A percentile compares a stretch with the other conserved stretches of the same genome.
These are phyloP conservation scores for Choristoneura rosaceana DNA, from an alignment of 2,888 invertebrate species.

Conservation along the genomic window DNA sequence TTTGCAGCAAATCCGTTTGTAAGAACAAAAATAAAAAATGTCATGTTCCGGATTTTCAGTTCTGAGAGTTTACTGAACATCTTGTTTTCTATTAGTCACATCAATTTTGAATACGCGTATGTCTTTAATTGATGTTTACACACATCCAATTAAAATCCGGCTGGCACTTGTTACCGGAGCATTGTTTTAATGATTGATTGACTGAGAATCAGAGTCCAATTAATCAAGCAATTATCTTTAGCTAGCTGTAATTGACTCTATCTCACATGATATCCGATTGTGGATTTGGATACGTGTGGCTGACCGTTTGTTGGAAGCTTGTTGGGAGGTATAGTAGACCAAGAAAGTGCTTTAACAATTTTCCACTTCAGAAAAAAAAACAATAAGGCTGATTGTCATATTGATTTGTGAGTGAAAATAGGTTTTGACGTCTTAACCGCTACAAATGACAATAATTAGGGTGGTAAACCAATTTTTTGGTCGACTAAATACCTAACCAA, in stretches of 20 bases:
- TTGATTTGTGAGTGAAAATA: too few species aligned
- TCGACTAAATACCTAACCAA: too few species aligned
- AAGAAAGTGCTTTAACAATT: too few species aligned
- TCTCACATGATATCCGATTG: neutral
- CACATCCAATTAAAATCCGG: neutral
- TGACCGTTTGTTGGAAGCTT: neutral
- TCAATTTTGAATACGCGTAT: neutral
- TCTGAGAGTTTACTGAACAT: neutral
- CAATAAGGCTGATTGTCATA: too few species aligned
- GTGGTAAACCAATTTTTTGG: too few species aligned
- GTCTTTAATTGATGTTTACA: neutral
- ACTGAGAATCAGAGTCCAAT: neutral
- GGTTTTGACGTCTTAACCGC: too few species aligned
- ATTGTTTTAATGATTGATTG: constrained; percentile 4
- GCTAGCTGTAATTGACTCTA: neutral
- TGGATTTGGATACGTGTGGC: constrained; percentile 5
- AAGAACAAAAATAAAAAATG: constrained; percentile 1
- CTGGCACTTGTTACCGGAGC: constrained; percentile 1
- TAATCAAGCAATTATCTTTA: constrained; percentile 5
- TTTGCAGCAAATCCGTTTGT: constrained; percentile 12
- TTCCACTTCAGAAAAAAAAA: too few species aligned
- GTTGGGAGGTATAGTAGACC: neutral
- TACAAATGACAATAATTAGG: too few species aligned
- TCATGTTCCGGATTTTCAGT: neutral
- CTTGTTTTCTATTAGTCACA: neutral